Base-by-base conservation (phyloP, 2,888 invertebrate species). In the Apodemia hepburni region DNA sequence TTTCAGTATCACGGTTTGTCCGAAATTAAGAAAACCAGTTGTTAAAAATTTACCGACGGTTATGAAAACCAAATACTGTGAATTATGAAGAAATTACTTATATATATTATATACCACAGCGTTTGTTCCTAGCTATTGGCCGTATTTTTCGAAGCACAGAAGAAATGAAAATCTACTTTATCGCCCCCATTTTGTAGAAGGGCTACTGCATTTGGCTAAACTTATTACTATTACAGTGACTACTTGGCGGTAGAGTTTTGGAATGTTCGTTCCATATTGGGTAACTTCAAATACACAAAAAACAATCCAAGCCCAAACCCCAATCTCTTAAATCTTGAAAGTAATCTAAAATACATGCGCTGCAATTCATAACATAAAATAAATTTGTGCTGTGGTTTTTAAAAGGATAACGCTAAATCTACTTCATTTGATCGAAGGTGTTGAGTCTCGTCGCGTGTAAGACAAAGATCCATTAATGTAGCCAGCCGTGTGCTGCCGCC, bases 1-100 rank as follows among this genome's bases (percentile, higher is more conserved):
- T 93, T 93, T 67, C 88, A 95, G 95, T 42, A 92, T 95, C 60
- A 95, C 94, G 12, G 93, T 96, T 3, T 96, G 96, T 74, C 94
- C 96, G 0, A 93, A 94, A 72, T 84, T 92, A 65, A 92, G 93
- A 60, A 93, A 93, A 68, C 93, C 95, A 0, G 90, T 96, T n/a
- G 85, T 95, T 8, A 93, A 94, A 5, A 95, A 95, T 63, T 85
- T 93, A 65, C 93, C 94, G 3, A 90, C 87, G 2, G 68, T 85
- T 11, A 83, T 91, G 85, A 86, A 87, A 70, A 84, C 90, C 0
- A 91, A 86, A 73, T 87, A 86, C 73, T 91, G 91, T 71, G 79
- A 75, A 67, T 80, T 83, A 70, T 78, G 70, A 73, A 35, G 1
- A 49, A 42, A 15, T 1, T 29, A 33, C 29, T 45, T 51, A 7